These are phyloP conservation scores for Chlorodrepanis virens DNA, from an alignment of 2,113 vertebrate species.

Conservation along the genomic window DNA sequence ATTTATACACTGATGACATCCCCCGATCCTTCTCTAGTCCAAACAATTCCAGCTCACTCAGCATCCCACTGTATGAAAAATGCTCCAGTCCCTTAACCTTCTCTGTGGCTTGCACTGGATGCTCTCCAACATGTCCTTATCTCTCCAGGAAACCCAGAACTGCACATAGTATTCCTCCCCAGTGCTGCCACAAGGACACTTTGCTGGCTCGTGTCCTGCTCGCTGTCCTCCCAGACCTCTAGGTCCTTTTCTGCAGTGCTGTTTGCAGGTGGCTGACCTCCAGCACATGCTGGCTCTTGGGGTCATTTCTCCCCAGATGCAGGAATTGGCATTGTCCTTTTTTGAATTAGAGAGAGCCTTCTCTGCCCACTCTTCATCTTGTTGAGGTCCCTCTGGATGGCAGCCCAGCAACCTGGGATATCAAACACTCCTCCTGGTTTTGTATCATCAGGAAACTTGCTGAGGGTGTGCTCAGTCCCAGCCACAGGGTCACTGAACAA, in stretches of 20 bases:
- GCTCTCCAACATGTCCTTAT: background rate
- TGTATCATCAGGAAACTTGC: background rate
- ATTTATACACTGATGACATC: background rate
- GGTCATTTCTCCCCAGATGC: background rate
- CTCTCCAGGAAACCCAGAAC: background rate
- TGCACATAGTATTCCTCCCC: background rate
- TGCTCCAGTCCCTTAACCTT: background rate
- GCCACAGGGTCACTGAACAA: background rate
- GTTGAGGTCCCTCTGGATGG: background rate
- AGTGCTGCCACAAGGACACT: background rate
- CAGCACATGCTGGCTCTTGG: rapidly evolving
- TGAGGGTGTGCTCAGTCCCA: too few relatives aligned
- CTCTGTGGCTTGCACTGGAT: background rate
- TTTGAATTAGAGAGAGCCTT: background rate
- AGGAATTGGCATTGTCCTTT: background rate
- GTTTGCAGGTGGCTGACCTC: background rate
- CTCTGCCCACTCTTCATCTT: background rate
- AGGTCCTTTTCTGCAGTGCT: background rate
- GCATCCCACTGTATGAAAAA: background rate
- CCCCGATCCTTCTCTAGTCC: background rate
- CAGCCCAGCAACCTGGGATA: background rate
- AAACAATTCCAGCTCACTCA: background rate
- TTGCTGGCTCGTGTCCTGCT: background rate
- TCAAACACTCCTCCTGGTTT: background rate
- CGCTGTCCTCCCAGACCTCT: background rate